Evolutionary conservation across 2,113 vertebrate species (phyloP).

Genomic region (Malurus cyaneus): DNA sequence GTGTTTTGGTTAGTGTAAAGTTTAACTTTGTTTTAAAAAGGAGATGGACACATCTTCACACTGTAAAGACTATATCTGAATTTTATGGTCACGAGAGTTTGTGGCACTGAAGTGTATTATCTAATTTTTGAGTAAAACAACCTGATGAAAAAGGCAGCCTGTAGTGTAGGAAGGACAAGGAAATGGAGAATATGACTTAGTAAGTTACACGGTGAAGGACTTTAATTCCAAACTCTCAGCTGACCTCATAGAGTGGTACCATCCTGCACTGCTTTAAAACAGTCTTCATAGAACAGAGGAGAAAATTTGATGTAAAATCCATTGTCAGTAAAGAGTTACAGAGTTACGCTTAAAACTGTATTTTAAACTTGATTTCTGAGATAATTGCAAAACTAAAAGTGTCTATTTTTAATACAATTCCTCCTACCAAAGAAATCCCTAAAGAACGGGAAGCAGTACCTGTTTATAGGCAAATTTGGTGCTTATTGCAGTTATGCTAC

Average conservation of each 20-base stretch:
- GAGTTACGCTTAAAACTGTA: background rate
- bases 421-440: constrained; percentile 41
- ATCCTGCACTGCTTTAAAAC: background rate
- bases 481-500: background rate
- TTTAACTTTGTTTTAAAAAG: background rate
- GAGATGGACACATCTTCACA: background rate
- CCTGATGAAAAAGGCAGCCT: background rate
- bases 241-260: background rate
- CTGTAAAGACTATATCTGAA: background rate
- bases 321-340: background rate
- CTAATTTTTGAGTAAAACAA: background rate
- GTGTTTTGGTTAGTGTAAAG: background rate
- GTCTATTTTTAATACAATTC: constrained; percentile 4
- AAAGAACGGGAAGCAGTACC: background rate
- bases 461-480: constrained; percentile 2
- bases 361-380: constrained; percentile 2
- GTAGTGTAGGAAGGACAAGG: background rate
- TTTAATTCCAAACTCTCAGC: background rate
- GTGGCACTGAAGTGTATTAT: background rate
- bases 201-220: background rate
- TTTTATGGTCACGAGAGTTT: background rate
- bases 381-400: constrained; percentile 12
- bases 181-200: background rate
- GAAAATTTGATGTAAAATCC: background rate
- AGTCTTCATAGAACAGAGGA: background rate